These are phyloP conservation scores for Cryptotis parvus DNA, from an alignment of 2,113 vertebrate species.

Conservation along the genomic window DNA sequence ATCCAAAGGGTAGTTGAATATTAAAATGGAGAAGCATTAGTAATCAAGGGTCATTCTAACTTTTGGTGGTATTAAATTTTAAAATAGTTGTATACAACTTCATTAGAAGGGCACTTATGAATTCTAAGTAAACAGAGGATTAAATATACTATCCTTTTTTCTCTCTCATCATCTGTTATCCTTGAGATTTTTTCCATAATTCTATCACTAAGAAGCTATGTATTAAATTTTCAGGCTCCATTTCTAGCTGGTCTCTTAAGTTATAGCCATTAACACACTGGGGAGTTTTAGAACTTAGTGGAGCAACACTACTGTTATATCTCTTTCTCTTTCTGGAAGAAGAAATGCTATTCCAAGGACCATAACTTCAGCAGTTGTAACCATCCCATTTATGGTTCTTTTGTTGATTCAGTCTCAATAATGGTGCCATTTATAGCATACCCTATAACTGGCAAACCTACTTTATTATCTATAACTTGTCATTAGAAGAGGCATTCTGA, in stretches of 20 bases:
- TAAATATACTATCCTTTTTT: neutral
- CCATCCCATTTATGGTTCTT: too few relatives aligned
- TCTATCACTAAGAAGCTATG: neutral
- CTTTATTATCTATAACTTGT: fast-evolving
- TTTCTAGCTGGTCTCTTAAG: neutral
- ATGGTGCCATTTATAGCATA: neutral
- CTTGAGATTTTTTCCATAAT: neutral
- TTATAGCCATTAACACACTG: neutral
- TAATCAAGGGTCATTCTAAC: neutral
- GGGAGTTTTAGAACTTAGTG: neutral
- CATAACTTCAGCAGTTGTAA: neutral
- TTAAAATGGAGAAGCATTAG: neutral
- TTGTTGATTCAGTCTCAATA: neutral
- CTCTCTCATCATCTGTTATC: neutral
- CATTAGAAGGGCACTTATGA: neutral
- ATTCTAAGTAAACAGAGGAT: neutral
- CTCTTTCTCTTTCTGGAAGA: neutral
- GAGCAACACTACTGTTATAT: neutral
- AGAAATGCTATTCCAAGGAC: neutral
- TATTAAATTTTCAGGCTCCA: neutral
- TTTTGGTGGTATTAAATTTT: conserved; percentile 21
- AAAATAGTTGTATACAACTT: neutral
- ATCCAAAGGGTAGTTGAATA: neutral
- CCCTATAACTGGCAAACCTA: neutral
- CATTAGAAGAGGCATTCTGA: neutral